Evolutionary conservation across 2,888 invertebrate genomes (phyloP).

Genomic region (Cotesia congregata): DNA sequence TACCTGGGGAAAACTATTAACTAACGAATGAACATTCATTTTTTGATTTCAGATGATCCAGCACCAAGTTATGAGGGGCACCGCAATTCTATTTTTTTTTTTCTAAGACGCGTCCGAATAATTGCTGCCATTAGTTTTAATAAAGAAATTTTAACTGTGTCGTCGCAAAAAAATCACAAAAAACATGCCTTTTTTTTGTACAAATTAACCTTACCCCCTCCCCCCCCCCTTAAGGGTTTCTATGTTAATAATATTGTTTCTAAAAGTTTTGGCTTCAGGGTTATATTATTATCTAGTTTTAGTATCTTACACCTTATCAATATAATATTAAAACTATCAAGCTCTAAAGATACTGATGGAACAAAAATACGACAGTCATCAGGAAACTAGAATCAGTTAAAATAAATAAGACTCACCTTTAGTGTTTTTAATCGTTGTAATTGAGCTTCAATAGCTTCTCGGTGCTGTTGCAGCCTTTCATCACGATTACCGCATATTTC

Average conservation of each 20-base stretch:
- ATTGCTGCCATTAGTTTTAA: too few species aligned
- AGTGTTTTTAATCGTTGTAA: slow-evolving; percentile 78
- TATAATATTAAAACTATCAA: background rate
- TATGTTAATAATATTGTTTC: slow-evolving; percentile 49
- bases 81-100: too few species aligned
- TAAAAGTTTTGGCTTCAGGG: slow-evolving; percentile 42
- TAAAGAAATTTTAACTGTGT: too few species aligned
- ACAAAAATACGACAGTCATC: background rate
- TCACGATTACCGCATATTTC: slow-evolving; percentile 65
- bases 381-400: background rate
- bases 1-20: too few species aligned
- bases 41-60: too few species aligned
- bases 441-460: slow-evolving; percentile 76
- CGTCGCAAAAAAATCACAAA: too few species aligned
- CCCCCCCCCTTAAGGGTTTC: too few species aligned
- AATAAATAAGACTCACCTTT: slow-evolving; percentile 71
- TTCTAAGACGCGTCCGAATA: too few species aligned
- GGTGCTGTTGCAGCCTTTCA: slow-evolving; percentile 74
- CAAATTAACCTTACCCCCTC: too few species aligned
- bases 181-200: too few species aligned
- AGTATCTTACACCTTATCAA: background rate
- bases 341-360: background rate
- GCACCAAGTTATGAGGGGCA: too few species aligned
- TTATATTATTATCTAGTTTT: background rate
- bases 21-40: too few species aligned